Base-by-base conservation (phyloP, 2,113 vertebrate species). In the Morone chrysops region DNA sequence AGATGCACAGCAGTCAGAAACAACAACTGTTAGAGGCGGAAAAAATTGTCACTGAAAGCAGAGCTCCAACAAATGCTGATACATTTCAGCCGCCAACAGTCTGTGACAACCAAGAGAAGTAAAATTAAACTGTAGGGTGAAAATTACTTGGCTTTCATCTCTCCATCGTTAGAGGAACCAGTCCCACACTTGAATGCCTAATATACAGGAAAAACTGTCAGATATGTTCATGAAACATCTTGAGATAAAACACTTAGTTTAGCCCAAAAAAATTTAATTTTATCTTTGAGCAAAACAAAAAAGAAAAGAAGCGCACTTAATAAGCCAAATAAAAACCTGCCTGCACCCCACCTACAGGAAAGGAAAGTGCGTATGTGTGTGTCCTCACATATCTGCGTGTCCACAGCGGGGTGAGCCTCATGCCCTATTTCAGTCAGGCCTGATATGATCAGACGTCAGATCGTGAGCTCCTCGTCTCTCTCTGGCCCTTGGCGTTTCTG, bases 381-480 rank as follows among this genome's bases (percentile, higher is more conserved):
- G 66, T 80, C 47, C 47, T 80, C 54, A 1, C 43, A 53, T 60
- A 54, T 79, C 57, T 86, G 81, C 79, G 86, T 88, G 69, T 87
- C 90, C 89, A 83, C 90, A 90, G 87, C 85, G 25, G 87, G 90
- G 75, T 84, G 74, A 87, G 89, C 50, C 80, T 86, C 80, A 31
- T 92, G 90, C 87, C 93, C 93, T 85, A 91, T 92, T 93, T 94
- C 90, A 93, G 93, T 94, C 94, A 94, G 83, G 74, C 79, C 83
- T 79, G 88, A 94, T 94, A 93, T 81, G 86, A 94, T 95, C 93
- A 94, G 87, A 92, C 72, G 82, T 89, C 91, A 91, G 83, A 92
- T 84, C 22, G 73, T 10, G 84, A 89, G 87, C 87, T 78, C 71
- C 70, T 84, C 45, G 51, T 78, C 80, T 87, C 78, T 89, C 77